phyloP scores from a whole-genome alignment of 2,888 invertebrate genomes.

The Cistogaster globosa region DNA sequence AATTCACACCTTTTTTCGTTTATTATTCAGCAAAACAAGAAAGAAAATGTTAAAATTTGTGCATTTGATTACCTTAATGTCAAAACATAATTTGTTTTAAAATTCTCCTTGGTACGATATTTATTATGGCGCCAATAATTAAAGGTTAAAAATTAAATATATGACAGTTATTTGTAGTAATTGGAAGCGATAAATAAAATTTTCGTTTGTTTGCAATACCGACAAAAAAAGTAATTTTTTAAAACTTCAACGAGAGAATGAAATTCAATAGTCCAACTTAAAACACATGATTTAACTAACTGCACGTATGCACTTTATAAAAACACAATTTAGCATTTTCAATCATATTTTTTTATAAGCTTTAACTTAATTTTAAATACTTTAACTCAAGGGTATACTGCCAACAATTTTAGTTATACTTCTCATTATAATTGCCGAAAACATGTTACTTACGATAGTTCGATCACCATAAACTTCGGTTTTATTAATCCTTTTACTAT shows the following conservation, averaged over 20 bases:
- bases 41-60: slow-evolving; percentile 1
- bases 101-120: not conserved
- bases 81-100: slow-evolving; percentile 35
- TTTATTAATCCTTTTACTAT: no score
- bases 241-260: not conserved
- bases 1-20: slow-evolving; percentile 63
- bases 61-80: slow-evolving; percentile 22
- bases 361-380: no score
- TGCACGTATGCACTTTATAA: no score
- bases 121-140: slow-evolving; percentile 50
- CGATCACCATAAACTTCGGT: no score
- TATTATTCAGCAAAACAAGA: not conserved
- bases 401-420: no score
- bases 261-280: not conserved
- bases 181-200: slow-evolving; percentile 28
- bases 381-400: no score
- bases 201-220: not conserved
- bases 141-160: slow-evolving; percentile 3
- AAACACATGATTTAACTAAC: no score
- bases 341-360: no score
- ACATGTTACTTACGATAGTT: no score
- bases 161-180: slow-evolving; percentile 67
- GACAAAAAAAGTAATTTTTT: not conserved
- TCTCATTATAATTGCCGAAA: no score
- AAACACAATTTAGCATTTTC: no score